Percentiles rank a stretch among this genome's conserved stretches.
phyloP scores from a whole-genome alignment of 1,140 invertebrate genomes.

The Glossosoma conforme region DNA sequence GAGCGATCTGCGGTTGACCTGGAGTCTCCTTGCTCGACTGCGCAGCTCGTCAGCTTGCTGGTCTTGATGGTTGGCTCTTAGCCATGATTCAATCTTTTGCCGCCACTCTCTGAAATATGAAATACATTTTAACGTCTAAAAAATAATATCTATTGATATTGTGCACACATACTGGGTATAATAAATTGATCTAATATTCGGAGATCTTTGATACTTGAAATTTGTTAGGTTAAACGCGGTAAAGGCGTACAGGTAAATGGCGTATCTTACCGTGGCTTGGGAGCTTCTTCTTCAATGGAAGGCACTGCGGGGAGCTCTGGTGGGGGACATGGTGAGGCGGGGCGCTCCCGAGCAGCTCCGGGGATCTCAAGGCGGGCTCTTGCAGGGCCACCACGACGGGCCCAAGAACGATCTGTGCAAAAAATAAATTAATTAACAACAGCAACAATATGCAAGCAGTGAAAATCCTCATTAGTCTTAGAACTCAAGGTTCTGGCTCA shows the following conservation, averaged over 20 bases:
- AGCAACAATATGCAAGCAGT: too few relatives aligned
- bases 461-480: too few relatives aligned
- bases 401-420: conserved; percentile 82
- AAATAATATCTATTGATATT: too few relatives aligned
- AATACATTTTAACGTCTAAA: neutral
- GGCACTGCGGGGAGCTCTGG: conserved; percentile 46
- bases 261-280: conserved; percentile 42
- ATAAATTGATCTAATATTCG: too few relatives aligned
- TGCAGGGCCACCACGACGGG: conserved; percentile 65
- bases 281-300: conserved; percentile 33
- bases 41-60: conserved; percentile 62
- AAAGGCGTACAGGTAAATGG: neutral
- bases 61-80: conserved; percentile 80
- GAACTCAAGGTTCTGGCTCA: too few relatives aligned
- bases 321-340: conserved; percentile 61
- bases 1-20: conserved; percentile 66
- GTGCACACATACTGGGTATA: too few relatives aligned
- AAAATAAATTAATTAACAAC: too few relatives aligned
- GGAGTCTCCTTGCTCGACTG: conserved; percentile 57
- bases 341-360: conserved; percentile 62
- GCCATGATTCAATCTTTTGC: conserved; percentile 86
- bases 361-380: conserved; percentile 66
- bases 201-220: too few relatives aligned
- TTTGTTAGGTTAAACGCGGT: neutral
- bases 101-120: conserved; percentile 65